Conservation (phyloP, 2,113 vertebrate species). For the Gymnobelideus leadbeateri region DNA sequence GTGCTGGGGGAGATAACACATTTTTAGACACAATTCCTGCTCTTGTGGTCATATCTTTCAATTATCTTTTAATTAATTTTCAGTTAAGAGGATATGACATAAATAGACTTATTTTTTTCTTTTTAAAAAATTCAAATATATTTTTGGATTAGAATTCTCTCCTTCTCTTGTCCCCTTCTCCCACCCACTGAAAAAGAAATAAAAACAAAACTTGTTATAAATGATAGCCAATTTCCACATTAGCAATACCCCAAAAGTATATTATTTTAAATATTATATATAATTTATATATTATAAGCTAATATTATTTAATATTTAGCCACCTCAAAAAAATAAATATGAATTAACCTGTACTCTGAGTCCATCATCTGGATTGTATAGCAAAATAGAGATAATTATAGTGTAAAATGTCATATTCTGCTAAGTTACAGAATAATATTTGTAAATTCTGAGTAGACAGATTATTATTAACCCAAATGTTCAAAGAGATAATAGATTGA, state of each 20-base stretch:
- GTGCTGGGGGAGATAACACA: not conserved
- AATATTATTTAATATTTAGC: not conserved
- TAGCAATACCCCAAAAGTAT: not conserved
- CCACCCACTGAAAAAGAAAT: not conserved
- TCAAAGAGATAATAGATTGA: not conserved
- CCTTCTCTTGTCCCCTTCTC: not conserved
- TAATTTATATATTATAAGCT: not conserved
- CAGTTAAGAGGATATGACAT: not conserved
- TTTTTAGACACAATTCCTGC: not conserved
- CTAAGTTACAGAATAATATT: not conserved
- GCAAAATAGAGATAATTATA: not conserved
- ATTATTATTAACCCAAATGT: not conserved
- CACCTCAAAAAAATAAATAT: not conserved
- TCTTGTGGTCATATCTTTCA: too few relatives aligned
- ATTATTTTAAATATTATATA: not conserved
- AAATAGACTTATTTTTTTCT: not conserved
- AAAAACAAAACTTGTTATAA: not conserved
- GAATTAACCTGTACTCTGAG: not conserved
- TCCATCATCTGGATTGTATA: not conserved
- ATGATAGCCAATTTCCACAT: not conserved
- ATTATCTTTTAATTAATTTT: too few relatives aligned
- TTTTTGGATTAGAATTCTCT: not conserved
- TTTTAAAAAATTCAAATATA: not conserved
- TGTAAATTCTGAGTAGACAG: not conserved
- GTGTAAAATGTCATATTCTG: not conserved